Evolutionary conservation across 2,888 invertebrate species (phyloP), one percentile per base, ranked within the genome.

Genomic region (Oxyscelio sp.): DNA sequence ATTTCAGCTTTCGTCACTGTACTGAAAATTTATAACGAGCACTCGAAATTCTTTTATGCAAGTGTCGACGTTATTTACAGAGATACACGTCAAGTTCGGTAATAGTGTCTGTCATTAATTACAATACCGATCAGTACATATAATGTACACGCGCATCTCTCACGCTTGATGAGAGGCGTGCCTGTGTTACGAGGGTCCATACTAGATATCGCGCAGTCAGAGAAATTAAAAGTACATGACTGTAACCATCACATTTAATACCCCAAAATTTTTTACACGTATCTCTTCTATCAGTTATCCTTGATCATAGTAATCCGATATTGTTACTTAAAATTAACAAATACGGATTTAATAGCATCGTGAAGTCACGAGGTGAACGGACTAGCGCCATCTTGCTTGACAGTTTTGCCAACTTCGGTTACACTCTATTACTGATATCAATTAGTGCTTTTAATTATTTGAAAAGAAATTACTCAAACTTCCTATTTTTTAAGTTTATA

Each of bases 91-190:
- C 75, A 61, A 77, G 71, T 75, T 75, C 66, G 52, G 66, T 80
- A 84, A 81, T 85, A 81, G 81, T 85, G 84, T 85, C 84, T 77
- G 58, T 85, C 80, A 73, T 80, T 85, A 77, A 85, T 85, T 80
- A 80, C 77, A 80, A 70, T 84, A 84, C 74, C 78, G 74, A 83
- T 74, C 74, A 63, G 74, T 61, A 75, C 54, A 45, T 68, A 66
- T 45, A 80, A 70, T 79, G 71, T 65, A 56, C 58, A 40, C 63
- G 54, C 40, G 43, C 19, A 19, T 63, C 48, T 22, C 22, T 56
- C 24, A 13, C 19, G 11, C 9, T 9, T 21, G 6, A 11, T 2
- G 50, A 52, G 15, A 13, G 50, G 13, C 50, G n/a, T n/a, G n/a
- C n/a, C n/a, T n/a, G n/a, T n/a, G n/a, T n/a, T n/a, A n/a, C n/a